phyloP scores from a whole-genome alignment of 2,113 vertebrate genomes.

The Phalacrocorax carbo region DNA sequence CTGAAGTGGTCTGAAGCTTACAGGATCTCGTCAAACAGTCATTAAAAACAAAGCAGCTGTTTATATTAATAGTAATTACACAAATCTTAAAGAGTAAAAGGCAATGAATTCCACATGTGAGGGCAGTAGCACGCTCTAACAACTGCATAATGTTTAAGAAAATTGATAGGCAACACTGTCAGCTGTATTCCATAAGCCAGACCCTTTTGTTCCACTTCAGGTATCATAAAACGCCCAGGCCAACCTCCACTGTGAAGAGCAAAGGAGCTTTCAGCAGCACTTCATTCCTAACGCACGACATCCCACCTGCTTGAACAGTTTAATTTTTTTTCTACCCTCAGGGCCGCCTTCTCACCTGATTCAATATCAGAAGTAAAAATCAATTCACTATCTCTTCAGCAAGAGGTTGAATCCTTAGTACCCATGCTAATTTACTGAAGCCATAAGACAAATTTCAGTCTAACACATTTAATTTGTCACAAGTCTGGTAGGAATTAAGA shows the following conservation, averaged over 20 bases:
- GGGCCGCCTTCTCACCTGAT: not conserved
- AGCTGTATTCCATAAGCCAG: not conserved
- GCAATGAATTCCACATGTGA: not conserved
- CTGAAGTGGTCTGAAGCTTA: not conserved
- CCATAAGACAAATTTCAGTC: not conserved
- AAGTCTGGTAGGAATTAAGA: not conserved
- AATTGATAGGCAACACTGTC: not conserved
- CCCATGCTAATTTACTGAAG: not conserved
- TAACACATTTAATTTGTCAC: not conserved
- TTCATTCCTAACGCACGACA: not conserved
- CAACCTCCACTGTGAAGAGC: not conserved
- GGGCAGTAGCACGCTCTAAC: not conserved
- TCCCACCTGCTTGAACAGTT: not conserved
- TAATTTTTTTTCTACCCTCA: not conserved
- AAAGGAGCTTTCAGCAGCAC: not conserved
- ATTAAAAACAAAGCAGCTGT: not conserved
- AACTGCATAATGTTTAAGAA: not conserved
- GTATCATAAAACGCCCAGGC: not conserved
- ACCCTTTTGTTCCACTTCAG: not conserved
- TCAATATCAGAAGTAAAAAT: not conserved
- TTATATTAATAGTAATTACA: not conserved
- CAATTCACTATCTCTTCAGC: not conserved
- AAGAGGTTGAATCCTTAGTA: not conserved
- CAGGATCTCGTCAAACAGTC: not conserved
- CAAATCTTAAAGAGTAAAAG: not conserved